A percentile compares a stretch with the other conserved stretches of the same genome.
phyloP scores from a whole-genome alignment of 2,797 vertebrate species.

The Ispidina lecontei region DNA sequence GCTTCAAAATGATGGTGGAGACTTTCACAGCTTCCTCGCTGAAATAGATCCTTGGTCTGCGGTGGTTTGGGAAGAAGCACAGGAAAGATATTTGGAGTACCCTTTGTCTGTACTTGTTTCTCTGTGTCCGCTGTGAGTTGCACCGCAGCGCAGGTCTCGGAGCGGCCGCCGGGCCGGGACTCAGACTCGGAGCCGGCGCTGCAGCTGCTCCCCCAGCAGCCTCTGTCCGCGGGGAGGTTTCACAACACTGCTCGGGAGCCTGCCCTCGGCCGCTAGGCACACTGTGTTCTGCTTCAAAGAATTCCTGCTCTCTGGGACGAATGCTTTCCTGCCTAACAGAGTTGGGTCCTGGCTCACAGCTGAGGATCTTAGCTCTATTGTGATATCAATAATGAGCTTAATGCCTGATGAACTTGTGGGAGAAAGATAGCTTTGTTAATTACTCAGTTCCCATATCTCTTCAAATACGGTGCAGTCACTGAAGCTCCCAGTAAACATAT shows the following conservation, averaged over 20 bases:
- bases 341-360: not conserved
- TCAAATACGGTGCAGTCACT: not conserved
- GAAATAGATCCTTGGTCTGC: not conserved
- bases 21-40: not conserved
- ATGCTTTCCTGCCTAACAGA: slow-evolving; percentile 18
- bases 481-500: not conserved
- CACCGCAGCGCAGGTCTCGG: too few species aligned
- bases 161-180: too few species aligned
- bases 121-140: not conserved
- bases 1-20: not conserved
- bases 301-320: slow-evolving; percentile 9
- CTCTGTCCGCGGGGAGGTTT: not conserved
- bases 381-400: slow-evolving; percentile 45
- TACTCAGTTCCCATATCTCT: slow-evolving; percentile 5
- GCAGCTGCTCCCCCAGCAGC: slow-evolving; percentile 45
- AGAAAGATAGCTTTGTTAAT: slow-evolving; percentile 30
- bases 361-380: slow-evolving; percentile 2
- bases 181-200: too few species aligned
- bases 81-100: not conserved
- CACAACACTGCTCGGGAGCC: slow-evolving; percentile 10
- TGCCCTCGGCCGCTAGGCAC: slow-evolving; percentile 30
- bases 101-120: not conserved
- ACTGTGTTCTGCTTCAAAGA: slow-evolving; percentile 41
- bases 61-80: not conserved
- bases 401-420: slow-evolving; percentile 4